Evolutionary conservation across 2,113 vertebrate species (phyloP), one percentile per base, ranked within the genome.

Genomic region (Bagarius yarrelli): DNA sequence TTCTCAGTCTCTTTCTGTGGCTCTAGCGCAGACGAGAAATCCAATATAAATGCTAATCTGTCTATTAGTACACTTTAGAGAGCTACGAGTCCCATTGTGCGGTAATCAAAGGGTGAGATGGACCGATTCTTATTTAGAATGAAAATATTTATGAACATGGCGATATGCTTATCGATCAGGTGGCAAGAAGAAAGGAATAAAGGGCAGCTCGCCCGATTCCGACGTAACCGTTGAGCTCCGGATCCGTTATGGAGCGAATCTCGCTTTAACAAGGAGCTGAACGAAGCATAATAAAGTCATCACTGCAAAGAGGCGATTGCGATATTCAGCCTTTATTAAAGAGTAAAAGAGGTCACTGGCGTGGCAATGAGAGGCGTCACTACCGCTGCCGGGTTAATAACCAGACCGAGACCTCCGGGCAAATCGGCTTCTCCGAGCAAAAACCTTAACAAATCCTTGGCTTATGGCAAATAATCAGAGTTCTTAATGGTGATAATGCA

Each of bases 1-100:
- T 93, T 91, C 81, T 63, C 70, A 27, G 83, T 63, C 88, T 86
- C 88, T 87, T 85, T 90, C 90, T 90, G 88, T 86, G 87, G 86
- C 91, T 89, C 87, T 88, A 56, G 85, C 87, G 87, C 86, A 82
- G 85, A 87, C 76, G 81, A 84, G 88, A 91, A 91, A 93, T 90
- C 89, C 92, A 93, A 93, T 93, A 93, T 93, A 94, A 93, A 94
- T 94, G 92, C 91, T 92, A 94, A 94, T 93, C 88, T 88, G 60
- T 79, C 90, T 90, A 91, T 93, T 91, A 92, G 91, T 91, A 90
- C 90, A 91, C 90, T 93, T 91, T 91, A 89, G 84, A 91, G 89
- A 87, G 89, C 87, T 77, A 82, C 83, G 88, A 89, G 89, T 91
- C 89, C 83, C 86, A 91, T 88, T 91, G 87, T 91, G 89, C 86